These are phyloP conservation scores for Ochropleura leucogaster DNA, from an alignment of 2,888 invertebrate species.

Conservation along the genomic window DNA sequence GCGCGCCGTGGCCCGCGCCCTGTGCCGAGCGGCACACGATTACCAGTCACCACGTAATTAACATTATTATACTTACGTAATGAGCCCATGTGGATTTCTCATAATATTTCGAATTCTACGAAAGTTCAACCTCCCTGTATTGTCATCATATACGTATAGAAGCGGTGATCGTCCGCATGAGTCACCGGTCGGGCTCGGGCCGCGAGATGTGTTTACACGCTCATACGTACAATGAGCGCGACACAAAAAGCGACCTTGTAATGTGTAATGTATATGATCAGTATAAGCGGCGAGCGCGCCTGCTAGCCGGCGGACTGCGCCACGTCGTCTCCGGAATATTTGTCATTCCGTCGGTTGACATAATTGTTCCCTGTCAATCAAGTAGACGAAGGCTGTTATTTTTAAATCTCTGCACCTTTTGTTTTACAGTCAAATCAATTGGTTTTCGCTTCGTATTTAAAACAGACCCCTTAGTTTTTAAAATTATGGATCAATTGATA, in stretches of 20 bases:
- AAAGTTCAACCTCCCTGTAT: conserved; percentile 1
- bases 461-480: not conserved
- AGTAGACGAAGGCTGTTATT: not conserved
- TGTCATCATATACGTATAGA: conserved; percentile 7
- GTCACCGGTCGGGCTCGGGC: conserved; percentile 12
- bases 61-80: conserved; percentile 28
- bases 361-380: not conserved
- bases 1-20: conserved; percentile 1
- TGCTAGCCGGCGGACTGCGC: conserved; percentile 8
- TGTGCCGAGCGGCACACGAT: not conserved
- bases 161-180: conserved; percentile 12
- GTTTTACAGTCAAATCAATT: not conserved
- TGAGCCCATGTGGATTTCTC: conserved; percentile 5
- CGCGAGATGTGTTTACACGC: conserved; percentile 31
- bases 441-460: not conserved
- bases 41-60: conserved; percentile 41
- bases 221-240: conserved; percentile 27
- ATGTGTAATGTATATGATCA: conserved; percentile 30
- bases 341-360: conserved; percentile 1
- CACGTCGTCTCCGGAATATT: not conserved
- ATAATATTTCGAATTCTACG: conserved; percentile 1
- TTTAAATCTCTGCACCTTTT: not conserved
- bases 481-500: too few species aligned
- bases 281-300: not conserved
- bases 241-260: conserved; percentile 52